These are phyloP conservation scores for Protaetia brevitarsis DNA, from an alignment of 1,140 invertebrate genomes.

Conservation along the genomic window DNA sequence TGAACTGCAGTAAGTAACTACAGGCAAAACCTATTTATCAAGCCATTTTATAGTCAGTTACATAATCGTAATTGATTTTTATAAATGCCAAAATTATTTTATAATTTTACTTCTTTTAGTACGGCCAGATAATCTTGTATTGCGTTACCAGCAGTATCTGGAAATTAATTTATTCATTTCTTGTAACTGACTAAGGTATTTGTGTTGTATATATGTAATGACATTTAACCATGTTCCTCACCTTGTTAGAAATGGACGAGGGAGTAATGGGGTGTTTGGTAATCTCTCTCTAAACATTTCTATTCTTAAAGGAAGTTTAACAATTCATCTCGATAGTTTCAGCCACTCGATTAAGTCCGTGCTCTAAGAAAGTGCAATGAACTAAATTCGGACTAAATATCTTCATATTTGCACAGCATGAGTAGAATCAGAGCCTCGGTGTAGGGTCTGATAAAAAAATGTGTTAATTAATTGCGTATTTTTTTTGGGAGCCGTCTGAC, in stretches of 20 bases:
- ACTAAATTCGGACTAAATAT: neutral
- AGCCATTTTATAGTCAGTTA: neutral
- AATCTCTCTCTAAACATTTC: conserved; percentile 39
- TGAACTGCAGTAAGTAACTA: neutral
- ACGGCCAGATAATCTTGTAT: conserved; percentile 2
- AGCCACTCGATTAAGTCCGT: neutral
- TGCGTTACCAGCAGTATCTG: neutral
- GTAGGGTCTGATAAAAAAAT: neutral
- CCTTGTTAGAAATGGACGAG: conserved; percentile 46
- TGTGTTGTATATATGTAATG: conserved; percentile 41
- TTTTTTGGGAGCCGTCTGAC: no score
- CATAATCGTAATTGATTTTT: conserved; percentile 2
- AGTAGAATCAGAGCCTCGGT: neutral
- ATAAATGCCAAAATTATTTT: conserved; percentile 17
- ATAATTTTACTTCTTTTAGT: conserved; percentile 13
- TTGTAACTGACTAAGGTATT: conserved; percentile 36
- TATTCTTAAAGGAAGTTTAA: conserved; percentile 26
- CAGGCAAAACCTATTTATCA: neutral
- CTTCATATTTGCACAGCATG: neutral
- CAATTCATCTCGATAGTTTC: neutral
- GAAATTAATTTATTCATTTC: neutral
- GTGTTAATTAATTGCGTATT: no score
- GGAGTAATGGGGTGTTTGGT: conserved; percentile 42
- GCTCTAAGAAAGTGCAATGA: neutral
- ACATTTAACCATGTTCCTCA: conserved; percentile 50